These are phyloP conservation scores for Ferdinandea cuprea DNA, from an alignment of 2,888 invertebrate genomes.

Conservation along the genomic window DNA sequence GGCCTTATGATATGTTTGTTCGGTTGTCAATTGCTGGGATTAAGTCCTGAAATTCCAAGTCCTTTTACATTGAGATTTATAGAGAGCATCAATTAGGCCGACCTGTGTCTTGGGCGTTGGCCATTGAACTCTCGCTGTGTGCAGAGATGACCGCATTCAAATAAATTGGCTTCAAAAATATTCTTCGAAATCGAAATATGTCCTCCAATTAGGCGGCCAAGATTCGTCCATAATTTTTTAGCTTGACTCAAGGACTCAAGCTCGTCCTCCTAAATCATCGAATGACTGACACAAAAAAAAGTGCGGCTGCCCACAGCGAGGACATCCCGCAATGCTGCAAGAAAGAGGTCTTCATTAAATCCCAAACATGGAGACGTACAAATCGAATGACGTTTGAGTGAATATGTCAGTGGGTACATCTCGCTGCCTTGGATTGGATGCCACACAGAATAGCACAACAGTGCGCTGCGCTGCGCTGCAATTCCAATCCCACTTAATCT, in stretches of 20 bases:
- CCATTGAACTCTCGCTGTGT: slow-evolving; percentile 45
- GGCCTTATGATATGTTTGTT: slow-evolving; percentile 71
- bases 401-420: slow-evolving; percentile 68
- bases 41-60: slow-evolving; percentile 58
- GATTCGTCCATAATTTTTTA: slow-evolving; percentile 48
- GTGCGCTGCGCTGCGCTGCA: slow-evolving; percentile 25
- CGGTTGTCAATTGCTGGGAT: slow-evolving; percentile 73
- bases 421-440: slow-evolving; percentile 35
- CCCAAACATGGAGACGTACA: slow-evolving; percentile 62
- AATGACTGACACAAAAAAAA: slow-evolving; percentile 20
- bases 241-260: slow-evolving; percentile 38
- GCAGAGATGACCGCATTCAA: slow-evolving; percentile 29
- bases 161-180: slow-evolving; percentile 39
- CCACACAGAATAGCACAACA: slow-evolving; percentile 62
- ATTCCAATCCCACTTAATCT: slow-evolving; percentile 71
- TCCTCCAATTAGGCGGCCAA: slow-evolving; percentile 60
- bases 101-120: slow-evolving; percentile 46
- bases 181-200: slow-evolving; percentile 57
- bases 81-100: slow-evolving; percentile 62
- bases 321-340: slow-evolving; percentile 59
- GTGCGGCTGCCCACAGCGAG: slow-evolving; percentile 39
- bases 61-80: slow-evolving; percentile 40
- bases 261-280: slow-evolving; percentile 45
- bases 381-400: slow-evolving; percentile 71
- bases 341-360: slow-evolving; percentile 69